phyloP scores from a whole-genome alignment of 2,797 vertebrate species.

The Sternotherus odoratus region DNA sequence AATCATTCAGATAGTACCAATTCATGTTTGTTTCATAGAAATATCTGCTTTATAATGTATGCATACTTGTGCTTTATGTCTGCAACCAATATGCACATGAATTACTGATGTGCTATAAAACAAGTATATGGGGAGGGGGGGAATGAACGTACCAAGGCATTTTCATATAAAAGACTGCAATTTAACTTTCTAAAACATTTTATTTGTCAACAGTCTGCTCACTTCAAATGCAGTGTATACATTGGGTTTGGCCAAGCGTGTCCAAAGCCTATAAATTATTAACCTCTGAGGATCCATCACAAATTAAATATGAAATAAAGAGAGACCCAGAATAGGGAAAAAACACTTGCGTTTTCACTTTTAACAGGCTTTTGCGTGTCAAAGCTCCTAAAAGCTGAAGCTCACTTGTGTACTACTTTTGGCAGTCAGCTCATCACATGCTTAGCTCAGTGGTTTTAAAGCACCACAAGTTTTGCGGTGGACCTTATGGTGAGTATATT shows the following conservation, averaged over 20 bases:
- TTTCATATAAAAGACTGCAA: constrained; percentile 67
- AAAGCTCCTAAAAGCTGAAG: constrained; percentile 22
- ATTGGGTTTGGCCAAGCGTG: constrained; percentile 38
- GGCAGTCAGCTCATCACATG: background rate
- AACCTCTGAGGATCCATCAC: constrained; percentile 13
- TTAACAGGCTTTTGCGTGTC: constrained; percentile 23
- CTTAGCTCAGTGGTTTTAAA: constrained; percentile 5
- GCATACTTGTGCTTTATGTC: constrained; percentile 39
- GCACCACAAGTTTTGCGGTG: background rate
- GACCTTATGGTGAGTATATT: background rate
- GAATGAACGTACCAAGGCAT: constrained; percentile 38
- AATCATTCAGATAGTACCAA: constrained; percentile 28
- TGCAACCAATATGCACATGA: constrained; percentile 53
- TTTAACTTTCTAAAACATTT: constrained; percentile 62
- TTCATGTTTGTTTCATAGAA: constrained; percentile 57
- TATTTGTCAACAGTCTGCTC: constrained; percentile 43
- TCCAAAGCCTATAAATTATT: constrained; percentile 47
- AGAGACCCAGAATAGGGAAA: background rate
- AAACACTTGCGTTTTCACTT: background rate
- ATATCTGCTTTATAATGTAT: constrained; percentile 42
- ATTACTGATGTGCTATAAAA: constrained; percentile 68
- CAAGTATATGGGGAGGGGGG: background rate
- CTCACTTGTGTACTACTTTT: background rate
- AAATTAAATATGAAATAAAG: background rate
- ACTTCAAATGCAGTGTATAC: constrained; percentile 47